phyloP scores from a whole-genome alignment of 2,888 invertebrate species.

The Eulithis testata region DNA sequence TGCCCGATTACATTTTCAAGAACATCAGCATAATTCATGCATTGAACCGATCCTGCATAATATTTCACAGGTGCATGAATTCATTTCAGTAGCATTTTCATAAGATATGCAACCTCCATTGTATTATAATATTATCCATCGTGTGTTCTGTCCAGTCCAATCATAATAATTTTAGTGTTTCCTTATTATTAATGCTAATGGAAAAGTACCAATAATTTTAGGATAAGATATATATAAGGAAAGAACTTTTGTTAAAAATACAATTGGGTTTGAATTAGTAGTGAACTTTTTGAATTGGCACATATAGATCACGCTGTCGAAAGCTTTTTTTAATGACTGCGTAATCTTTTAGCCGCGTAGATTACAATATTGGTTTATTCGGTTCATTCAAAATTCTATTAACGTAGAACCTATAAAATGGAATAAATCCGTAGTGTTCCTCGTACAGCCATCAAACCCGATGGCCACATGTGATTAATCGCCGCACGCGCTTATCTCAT shows the following conservation, averaged over 20 bases:
- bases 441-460: constrained; percentile 25
- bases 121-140: constrained; percentile 34
- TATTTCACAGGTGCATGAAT: constrained; percentile 39
- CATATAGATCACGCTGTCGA: no score
- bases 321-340: no score
- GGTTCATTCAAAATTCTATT: neutral
- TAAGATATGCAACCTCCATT: constrained; percentile 34
- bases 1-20: constrained; percentile 35
- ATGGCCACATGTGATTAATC: constrained; percentile 54
- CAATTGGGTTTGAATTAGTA: neutral
- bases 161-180: constrained; percentile 30
- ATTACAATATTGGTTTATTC: neutral
- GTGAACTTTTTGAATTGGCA: neutral
- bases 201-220: constrained; percentile 2
- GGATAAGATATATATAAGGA: neutral
- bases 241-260: constrained; percentile 4
- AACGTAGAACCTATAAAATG: constrained; percentile 14
- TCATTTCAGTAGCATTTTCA: constrained; percentile 36
- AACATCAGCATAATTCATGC: constrained; percentile 39
- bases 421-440: constrained; percentile 20
- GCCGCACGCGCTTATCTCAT: constrained; percentile 65
- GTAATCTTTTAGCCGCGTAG: no score
- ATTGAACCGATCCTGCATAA: constrained; percentile 35
- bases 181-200: constrained; percentile 23
- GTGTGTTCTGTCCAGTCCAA: constrained; percentile 10